Conservation (phyloP, 2,797 vertebrate genomes). For the Neosilurus mollespiculum region DNA sequence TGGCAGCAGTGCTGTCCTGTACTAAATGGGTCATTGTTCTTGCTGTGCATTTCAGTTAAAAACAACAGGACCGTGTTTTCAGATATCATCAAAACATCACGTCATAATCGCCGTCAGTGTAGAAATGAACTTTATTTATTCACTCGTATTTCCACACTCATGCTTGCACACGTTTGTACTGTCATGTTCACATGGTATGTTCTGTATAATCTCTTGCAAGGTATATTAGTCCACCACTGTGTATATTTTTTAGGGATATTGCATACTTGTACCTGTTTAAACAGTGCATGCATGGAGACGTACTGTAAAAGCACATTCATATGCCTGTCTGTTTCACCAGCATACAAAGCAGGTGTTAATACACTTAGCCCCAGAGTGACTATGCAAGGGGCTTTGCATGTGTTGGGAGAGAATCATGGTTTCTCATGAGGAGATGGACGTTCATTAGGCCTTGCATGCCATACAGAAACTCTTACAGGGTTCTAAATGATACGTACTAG, state of each 20-base stretch:
- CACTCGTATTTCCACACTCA: background rate
- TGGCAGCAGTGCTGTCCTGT: background rate
- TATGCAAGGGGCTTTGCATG: background rate
- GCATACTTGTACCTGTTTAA: background rate
- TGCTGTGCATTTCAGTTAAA: conserved; percentile 10
- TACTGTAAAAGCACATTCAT: background rate
- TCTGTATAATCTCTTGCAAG: background rate
- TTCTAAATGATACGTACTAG: background rate
- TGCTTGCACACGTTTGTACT: background rate
- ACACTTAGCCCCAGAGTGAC: background rate
- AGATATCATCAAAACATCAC: conserved; percentile 1
- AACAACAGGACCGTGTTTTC: conserved; percentile 44
- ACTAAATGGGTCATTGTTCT: background rate
- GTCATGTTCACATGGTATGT: background rate
- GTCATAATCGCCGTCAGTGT: background rate
- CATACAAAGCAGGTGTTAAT: background rate
- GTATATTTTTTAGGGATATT: background rate
- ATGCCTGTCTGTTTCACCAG: conserved; percentile 2
- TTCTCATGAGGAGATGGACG: background rate
- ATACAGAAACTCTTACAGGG: background rate
- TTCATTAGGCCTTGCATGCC: background rate
- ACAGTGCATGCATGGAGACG: background rate
- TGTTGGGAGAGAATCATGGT: conserved; percentile 3
- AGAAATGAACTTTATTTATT: background rate
- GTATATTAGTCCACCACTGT: background rate